These are phyloP conservation scores for Mythimna vitellina DNA, from an alignment of 2,888 invertebrate genomes.

Conservation along the genomic window DNA sequence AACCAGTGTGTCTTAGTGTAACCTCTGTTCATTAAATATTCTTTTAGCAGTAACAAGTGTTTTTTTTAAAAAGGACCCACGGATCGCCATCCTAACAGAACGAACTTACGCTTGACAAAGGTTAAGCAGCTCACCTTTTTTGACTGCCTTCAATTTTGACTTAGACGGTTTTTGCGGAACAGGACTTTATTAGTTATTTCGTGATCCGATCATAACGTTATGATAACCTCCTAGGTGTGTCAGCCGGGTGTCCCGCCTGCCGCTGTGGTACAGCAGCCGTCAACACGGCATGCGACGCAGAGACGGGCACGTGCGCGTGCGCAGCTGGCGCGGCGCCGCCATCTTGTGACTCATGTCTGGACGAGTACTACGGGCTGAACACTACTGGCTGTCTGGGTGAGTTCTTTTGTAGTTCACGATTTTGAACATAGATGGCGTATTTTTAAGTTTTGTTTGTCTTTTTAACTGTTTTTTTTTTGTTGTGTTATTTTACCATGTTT, in stretches of 20 bases:
- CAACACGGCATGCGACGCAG: constrained; percentile 93
- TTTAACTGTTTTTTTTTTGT: neutral
- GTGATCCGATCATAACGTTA: neutral
- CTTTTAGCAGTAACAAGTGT: too few relatives aligned
- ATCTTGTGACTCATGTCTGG: constrained; percentile 93
- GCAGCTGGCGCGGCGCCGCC: constrained; percentile 94
- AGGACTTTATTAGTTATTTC: neutral
- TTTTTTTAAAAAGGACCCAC: too few relatives aligned
- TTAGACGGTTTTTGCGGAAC: too few relatives aligned
- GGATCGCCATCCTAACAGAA: too few relatives aligned
- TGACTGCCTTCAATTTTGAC: too few relatives aligned
- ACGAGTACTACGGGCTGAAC: constrained; percentile 93
- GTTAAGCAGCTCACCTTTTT: too few relatives aligned
- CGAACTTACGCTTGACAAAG: too few relatives aligned
- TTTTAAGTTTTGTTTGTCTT: neutral
- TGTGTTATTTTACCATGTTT: neutral
- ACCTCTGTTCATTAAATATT: too few relatives aligned
- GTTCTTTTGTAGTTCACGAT: constrained; percentile 73
- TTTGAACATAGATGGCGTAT: constrained; percentile 59
- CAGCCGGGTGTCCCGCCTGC: constrained; percentile 95
- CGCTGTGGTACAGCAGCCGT: constrained; percentile 94
- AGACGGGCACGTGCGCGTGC: constrained; percentile 95
- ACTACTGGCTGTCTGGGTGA: constrained; percentile 92
- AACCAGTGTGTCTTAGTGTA: too few relatives aligned
- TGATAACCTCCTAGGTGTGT: constrained; percentile 87